Evolutionary conservation across 2,888 invertebrate genomes (phyloP), one percentile per base, ranked within the genome.

Genomic region (Sphinx pinastri): DNA sequence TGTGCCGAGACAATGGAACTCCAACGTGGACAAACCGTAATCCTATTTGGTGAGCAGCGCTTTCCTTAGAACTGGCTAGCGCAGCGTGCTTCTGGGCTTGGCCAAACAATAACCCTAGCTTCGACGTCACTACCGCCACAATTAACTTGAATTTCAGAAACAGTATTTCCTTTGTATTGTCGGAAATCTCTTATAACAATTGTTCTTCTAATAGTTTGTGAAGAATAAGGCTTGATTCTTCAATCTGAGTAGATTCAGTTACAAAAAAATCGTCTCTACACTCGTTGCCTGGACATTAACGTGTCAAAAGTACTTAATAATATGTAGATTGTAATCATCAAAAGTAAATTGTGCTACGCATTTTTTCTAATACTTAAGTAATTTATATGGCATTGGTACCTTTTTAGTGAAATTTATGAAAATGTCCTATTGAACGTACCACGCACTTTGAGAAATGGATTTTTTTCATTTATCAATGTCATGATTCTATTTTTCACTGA

Each of bases 391-490:
- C 51, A 13, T 71, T 68, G 69, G 57, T 71, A 69, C 69, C 69
- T 70, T 25, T 66, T 63, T 66, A 49, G 55, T 63, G 76, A 83
- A 83, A 84, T 85, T 84, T 85, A 84, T 87, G 80, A 77, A 84
- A 81, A 83, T 81, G 78, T 81, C 76, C 77, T 80, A 84, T 83
- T 81, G 80, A 81, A 84, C 80, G 78, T 79, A 75, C 78, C 77
- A 84, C 82, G 86, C 86, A 88, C 87, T 88, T 85, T 84, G 79
- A 82, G 85, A 87, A 87, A 88, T 88, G 87, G 86, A 84, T 84
- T 82, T 87, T 82, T 77, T 83, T 83, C 86, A 89, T 89, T 87
- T 84, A 80, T 88, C 88, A 87, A 85, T 74, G 88, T 87, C 88
- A 81, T 74, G 74, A 82, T 83, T 76, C 76, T 81, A 80, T 83